Evolutionary conservation across 2,797 vertebrate genomes (phyloP), one percentile per base, ranked within the genome.

Genomic region (Tadarida brasiliensis): DNA sequence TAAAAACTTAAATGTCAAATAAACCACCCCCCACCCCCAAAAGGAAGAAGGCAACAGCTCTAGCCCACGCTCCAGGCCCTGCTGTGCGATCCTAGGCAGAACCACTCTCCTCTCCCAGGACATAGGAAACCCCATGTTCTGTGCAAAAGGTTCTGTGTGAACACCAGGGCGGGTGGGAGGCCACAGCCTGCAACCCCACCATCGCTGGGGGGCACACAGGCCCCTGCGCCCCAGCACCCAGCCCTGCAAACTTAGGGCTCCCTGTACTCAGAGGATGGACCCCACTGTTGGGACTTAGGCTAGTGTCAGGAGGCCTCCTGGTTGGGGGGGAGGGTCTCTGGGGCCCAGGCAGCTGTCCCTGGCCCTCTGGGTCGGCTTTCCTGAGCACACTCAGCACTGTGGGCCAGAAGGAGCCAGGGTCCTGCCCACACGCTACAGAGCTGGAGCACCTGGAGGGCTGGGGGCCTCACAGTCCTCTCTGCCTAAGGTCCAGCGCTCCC

Each of bases 1-100:
- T 57, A 33, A 91, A 88, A 95, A 91, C 47, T 57, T 63, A 56
- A 59, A 87, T 92, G 59, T 85, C 61, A 77, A 80, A 87, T n/a
- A 30, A 61, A 56, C 22, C 61, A 65, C n/a, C 19, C 9, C 5
- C 20, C 17, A 26, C 11, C 20, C n/a, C 9, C 16, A 61, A 33
- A 26, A 20, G 59, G 61, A 2, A 35, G 26, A 24, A 71, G 14
- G 11, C 65, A 28, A 63, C 12, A 61, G 39, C 47, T 92, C 51
- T 33, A 49, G 61, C 0, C 26, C n/a, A 17, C 8, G 35, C 11
- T 26, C 15, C 7, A 1, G 39, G 76, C 81, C 5, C 2, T 17
- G 65, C 56, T 68, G 2, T 28, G 30, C 11, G 71, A 57, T 30
- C 39, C 49, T 12, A 22, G 68, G 51, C 51, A 22, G 76, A n/a